These are phyloP conservation scores for Lypha dubia DNA, from an alignment of 2,888 invertebrate species.

Conservation along the genomic window DNA sequence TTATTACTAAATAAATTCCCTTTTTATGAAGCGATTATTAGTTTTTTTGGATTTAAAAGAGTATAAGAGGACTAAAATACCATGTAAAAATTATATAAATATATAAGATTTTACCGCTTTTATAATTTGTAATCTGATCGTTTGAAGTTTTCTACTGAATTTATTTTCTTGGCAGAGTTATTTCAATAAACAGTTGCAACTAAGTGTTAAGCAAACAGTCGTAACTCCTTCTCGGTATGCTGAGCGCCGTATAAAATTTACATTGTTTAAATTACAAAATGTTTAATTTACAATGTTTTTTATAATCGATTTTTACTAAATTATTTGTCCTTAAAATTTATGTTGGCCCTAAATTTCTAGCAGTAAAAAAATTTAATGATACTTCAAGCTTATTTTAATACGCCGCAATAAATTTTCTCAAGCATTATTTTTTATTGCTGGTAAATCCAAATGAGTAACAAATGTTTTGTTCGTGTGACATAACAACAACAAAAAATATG, in stretches of 20 bases:
- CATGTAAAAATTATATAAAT: no score
- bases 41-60: no score
- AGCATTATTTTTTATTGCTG: not conserved
- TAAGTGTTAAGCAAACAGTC: no score
- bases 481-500: conserved; percentile 27
- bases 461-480: conserved; percentile 15
- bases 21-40: no score
- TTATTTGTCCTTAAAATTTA: not conserved
- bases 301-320: not conserved
- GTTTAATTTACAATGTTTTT: not conserved
- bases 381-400: not conserved
- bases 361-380: conserved; percentile 6
- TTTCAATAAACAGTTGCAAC: no score
- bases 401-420: not conserved
- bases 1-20: no score
- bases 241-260: not conserved
- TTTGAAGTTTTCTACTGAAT: no score
- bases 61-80: no score
- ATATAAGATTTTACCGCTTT: no score
- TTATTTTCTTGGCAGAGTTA: no score
- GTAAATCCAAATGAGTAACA: not conserved
- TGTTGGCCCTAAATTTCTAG: not conserved
- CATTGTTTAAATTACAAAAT: not conserved
- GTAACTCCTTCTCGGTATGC: no score
- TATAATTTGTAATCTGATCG: no score